Evolutionary conservation across 2,888 invertebrate species (phyloP), one percentile per base, ranked within the genome.

Genomic region (Lasioglossum zephyrum): DNA sequence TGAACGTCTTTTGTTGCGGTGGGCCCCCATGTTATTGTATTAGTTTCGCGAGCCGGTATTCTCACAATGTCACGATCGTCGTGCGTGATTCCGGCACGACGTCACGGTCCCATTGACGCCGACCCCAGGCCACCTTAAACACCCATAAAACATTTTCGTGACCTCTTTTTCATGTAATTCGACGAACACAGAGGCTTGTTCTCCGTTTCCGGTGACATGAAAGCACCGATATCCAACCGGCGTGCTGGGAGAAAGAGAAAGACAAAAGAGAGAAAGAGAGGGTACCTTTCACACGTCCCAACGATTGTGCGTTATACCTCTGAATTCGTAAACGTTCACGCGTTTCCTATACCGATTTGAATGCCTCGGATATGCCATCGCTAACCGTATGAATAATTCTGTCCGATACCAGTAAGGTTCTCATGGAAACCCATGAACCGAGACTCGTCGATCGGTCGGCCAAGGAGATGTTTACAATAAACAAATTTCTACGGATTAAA

Each of bases 71-170:
- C 91, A 92, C 92, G 87, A 90, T 85, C 92, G 92, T 90, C 89
- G 91, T 92, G 94, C 93, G 93, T 94, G 93, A 93, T 93, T 94
- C 94, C 94, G 94, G 93, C 91, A 91, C 90, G 91, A 91, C 93
- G 94, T 94, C 93, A 94, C 93, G 93, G 93, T 94, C 93, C 93
- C 93, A 94, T 94, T 94, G 94, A 94, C 90, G 79, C 86, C 88
- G 85, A 89, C 90, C 90, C 88, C 82, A 89, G 79, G 79, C 85
- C 87, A 90, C 89, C 90, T 91, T 89, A 90, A 89, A 91, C 87
- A 82, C 86, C 86, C 81, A 87, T 91, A 87, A 91, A 91, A 89
- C 88, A 91, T 91, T 91, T 91, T 91, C 91, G 90, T 90, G 91
- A 91, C 91, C 91, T 82, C 91, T 90, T 91, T 91, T 87, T 84